phyloP scores from a whole-genome alignment of 2,888 invertebrate genomes.

The Ormyrus nitidulus region DNA sequence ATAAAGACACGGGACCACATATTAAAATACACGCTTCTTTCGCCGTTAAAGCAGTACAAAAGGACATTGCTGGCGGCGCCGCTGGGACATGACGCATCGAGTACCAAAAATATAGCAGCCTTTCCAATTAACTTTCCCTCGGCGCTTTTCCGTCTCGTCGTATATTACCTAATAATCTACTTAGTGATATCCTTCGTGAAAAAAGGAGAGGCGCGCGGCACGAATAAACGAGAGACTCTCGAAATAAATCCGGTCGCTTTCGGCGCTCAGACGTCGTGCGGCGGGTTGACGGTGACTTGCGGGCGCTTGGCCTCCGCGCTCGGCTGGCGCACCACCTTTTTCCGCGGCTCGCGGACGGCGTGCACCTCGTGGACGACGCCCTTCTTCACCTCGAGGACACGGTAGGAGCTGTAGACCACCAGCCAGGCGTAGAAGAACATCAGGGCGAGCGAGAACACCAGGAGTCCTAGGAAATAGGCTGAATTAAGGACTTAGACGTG shows the following conservation, averaged over 20 bases:
- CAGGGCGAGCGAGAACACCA: slow-evolving; percentile 64
- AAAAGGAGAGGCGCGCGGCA: not conserved
- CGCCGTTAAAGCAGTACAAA: slow-evolving; percentile 17
- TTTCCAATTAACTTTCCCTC: slow-evolving; percentile 9
- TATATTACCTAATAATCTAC: too few species aligned
- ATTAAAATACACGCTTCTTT: slow-evolving; percentile 9
- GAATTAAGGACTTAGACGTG: not conserved
- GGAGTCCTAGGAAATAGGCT: slow-evolving; percentile 63
- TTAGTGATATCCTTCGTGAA: not conserved
- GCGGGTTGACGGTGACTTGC: slow-evolving; percentile 49
- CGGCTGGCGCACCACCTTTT: slow-evolving; percentile 42
- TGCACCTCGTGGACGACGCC: slow-evolving; percentile 71
- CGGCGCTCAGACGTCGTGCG: slow-evolving; percentile 59
- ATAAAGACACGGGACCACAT: not conserved
- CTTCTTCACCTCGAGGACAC: slow-evolving; percentile 71
- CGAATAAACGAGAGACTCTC: slow-evolving; percentile 2
- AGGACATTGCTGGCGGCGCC: not conserved
- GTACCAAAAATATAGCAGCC: slow-evolving; percentile 46
- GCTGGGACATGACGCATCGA: not conserved
- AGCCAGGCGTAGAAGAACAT: slow-evolving; percentile 73
- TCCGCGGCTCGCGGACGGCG: slow-evolving; percentile 61
- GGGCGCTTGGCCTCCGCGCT: slow-evolving; percentile 49
- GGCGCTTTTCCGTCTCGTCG: not conserved
- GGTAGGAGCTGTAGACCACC: slow-evolving; percentile 75
- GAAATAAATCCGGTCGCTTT: not conserved